A percentile compares a stretch with the other conserved stretches of the same genome.
Evolutionary conservation across 1,140 invertebrate genomes (phyloP).

Genomic region (Cotesia chilonis): DNA sequence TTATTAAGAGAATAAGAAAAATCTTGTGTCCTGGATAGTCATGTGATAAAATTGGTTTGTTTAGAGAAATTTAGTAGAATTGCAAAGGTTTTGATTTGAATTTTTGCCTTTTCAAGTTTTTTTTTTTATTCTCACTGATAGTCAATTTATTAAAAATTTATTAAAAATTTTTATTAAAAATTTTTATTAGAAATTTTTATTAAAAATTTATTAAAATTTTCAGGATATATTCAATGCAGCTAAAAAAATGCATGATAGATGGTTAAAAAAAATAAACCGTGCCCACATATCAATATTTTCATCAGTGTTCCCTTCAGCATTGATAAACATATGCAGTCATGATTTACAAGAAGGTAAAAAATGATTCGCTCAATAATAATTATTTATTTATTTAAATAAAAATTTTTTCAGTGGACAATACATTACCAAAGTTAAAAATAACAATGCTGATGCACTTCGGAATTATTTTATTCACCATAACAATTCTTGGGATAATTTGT

Average conservation of each 20-base stretch:
- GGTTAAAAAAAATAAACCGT: constrained; percentile 39
- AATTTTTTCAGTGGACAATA: constrained; percentile 40
- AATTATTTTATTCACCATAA: constrained; percentile 43
- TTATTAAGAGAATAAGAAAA: too few species aligned
- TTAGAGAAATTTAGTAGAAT: too few species aligned
- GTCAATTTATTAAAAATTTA: too few species aligned
- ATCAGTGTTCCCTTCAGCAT: constrained; percentile 32
- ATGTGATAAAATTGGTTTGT: too few species aligned
- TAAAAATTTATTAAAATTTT: constrained; percentile 19
- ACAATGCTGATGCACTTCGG: constrained; percentile 42
- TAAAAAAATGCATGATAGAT: constrained; percentile 39
- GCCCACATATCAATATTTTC: constrained; percentile 42
- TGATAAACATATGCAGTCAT: constrained; percentile 45
- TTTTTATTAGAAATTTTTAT: too few species aligned
- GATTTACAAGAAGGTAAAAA: constrained; percentile 44
- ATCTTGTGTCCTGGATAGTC: too few species aligned
- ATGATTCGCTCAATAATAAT: constrained; percentile 1
- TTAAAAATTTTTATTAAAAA: too few species aligned
- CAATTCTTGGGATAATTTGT: constrained; percentile 40
- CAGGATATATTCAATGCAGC: constrained; percentile 40
- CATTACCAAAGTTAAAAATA: constrained; percentile 43
- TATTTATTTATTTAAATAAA: not conserved
- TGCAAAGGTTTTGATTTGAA: not conserved
- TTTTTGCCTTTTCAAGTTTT: too few species aligned
- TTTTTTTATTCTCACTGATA: too few species aligned